Conservation (phyloP, 2,888 invertebrate species). For the Phytoseiulus persimilis region DNA sequence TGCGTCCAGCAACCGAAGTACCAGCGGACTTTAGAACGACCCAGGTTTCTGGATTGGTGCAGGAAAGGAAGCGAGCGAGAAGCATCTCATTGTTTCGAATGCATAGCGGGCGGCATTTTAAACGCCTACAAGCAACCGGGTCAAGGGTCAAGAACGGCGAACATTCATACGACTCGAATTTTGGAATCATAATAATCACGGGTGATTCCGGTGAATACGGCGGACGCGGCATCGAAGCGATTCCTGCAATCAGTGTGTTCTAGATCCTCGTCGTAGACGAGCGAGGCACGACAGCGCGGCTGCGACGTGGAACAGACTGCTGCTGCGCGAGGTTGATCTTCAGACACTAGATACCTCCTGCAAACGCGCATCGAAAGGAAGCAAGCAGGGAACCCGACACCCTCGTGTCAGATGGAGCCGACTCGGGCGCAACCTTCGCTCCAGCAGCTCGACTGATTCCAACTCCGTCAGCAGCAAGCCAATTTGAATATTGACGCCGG, state of each 20-base stretch:
- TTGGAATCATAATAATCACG: background rate
- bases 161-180: background rate
- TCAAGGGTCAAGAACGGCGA: background rate
- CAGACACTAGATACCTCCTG: too few relatives aligned
- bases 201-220: background rate
- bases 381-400: background rate
- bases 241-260: too few relatives aligned
- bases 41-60: background rate
- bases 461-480: background rate
- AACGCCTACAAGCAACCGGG: background rate
- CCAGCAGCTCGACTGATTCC: background rate
- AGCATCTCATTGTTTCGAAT: background rate
- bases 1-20: background rate
- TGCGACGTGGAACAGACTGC: too few relatives aligned
- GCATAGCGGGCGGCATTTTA: background rate
- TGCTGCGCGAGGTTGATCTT: too few relatives aligned
- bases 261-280: too few relatives aligned
- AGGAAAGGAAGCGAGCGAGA: background rate
- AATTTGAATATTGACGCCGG: background rate
- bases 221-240: too few relatives aligned
- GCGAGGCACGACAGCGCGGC: too few relatives aligned
- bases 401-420: background rate
- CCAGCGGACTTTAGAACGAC: background rate
- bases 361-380: too few relatives aligned
- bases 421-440: background rate